Conservation (phyloP, 2,888 invertebrate species). For the Seira musarum region DNA sequence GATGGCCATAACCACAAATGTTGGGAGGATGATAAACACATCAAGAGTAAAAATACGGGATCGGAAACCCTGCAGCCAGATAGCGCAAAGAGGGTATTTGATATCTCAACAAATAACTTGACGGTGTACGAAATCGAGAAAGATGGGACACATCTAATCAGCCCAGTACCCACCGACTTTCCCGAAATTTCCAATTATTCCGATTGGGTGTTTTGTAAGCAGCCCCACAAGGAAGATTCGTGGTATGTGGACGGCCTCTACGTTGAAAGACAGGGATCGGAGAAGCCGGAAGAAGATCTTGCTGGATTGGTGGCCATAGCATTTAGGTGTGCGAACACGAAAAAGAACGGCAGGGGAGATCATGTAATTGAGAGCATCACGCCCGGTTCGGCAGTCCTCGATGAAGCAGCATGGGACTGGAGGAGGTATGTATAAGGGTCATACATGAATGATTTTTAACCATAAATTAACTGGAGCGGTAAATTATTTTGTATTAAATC, state of each 20-base stretch:
- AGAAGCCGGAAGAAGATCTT: background rate
- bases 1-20: background rate
- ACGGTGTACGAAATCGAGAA: slow-evolving; percentile 16
- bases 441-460: no score
- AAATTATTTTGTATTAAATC: no score
- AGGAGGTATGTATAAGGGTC: slow-evolving; percentile 32
- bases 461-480: no score
- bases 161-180: slow-evolving; percentile 11
- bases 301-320: slow-evolving; percentile 22
- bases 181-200: background rate
- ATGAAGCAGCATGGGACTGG: slow-evolving; percentile 32
- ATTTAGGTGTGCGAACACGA: slow-evolving; percentile 23
- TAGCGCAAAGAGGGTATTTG: no score
- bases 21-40: slow-evolving; percentile 24
- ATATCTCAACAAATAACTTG: no score
- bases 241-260: slow-evolving; percentile 36
- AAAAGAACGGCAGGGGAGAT: slow-evolving; percentile 19
- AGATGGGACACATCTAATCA: background rate
- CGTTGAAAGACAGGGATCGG: slow-evolving; percentile 30
- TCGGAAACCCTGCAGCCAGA: no score
- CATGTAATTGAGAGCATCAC: slow-evolving; percentile 17
- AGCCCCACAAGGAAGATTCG: background rate
- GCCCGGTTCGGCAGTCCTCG: slow-evolving; percentile 10
- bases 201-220: slow-evolving; percentile 15
- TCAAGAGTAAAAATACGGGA: background rate